Evolutionary conservation across 2,113 vertebrate species (phyloP), one percentile per base, ranked within the genome.

Genomic region (Pyrgilauda ruficollis): DNA sequence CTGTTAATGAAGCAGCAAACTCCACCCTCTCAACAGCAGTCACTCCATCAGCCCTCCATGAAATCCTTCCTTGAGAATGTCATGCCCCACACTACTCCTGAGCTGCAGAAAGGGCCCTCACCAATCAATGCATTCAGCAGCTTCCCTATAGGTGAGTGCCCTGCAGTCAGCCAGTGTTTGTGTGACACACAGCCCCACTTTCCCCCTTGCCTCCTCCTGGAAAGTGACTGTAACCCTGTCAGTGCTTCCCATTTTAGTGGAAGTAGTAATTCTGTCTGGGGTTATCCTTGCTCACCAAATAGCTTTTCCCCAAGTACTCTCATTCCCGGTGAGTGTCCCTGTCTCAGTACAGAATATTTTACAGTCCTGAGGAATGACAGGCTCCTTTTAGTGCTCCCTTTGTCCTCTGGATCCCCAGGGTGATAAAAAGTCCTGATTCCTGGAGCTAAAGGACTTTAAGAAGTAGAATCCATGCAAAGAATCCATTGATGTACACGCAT

Each of bases 61-160:
- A 99, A 99, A 91, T 98, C 99, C 27, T 99, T 99, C 97, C 97
- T 99, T 56, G 99, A 99, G 85, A 99, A 97, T 91, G 98, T 98
- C 98, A 96, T 99, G 86, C 98, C 99, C 97, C 99, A 99, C 67
- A 81, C 98, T 93, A 97, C 98, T 96, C 97, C 98, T 26, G 99
- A 99, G 93, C 98, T 99, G 97, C 99, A 99, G 89, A 99, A 99
- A 98, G 99, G 99, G 97, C 97, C 98, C 10, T 97, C 98, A 37
- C 86, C 98, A 92, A 98, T 99, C 77, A 98, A 97, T 72, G 98
- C 99, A 70, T 99, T 99, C 98, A 98, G 98, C 98, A 99, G 98
- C 98, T 99, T 99, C 97, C 98, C 99, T 96, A 98, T 99, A 98
- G 99, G 99, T 99, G 88, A 39, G 98, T 98, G 49, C 87, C 82